Percentiles rank a stretch among this genome's conserved stretches.
Conservation (phyloP, 2,797 vertebrate genomes). For the Bucorvus abyssinicus region DNA sequence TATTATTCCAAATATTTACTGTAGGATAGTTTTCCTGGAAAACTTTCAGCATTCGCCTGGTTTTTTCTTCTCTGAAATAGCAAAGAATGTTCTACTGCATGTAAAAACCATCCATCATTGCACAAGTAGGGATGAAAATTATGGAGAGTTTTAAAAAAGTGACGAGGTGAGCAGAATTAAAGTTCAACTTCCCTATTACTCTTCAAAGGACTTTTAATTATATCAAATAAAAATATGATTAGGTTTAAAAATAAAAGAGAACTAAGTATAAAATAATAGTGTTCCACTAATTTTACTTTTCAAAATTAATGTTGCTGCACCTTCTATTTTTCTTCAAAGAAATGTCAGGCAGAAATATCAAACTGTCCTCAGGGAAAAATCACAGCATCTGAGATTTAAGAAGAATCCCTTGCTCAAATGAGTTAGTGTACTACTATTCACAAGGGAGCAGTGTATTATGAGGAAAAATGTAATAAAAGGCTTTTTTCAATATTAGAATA, state of each 20-base stretch:
- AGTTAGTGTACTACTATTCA: slow-evolving; percentile 57
- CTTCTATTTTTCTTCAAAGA: slow-evolving; percentile 71
- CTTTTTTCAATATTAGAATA: slow-evolving; percentile 55
- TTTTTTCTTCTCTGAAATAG: slow-evolving; percentile 10
- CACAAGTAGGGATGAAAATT: slow-evolving; percentile 42
- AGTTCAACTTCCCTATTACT: slow-evolving; percentile 66
- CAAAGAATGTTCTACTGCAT: not conserved
- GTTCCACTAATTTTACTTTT: slow-evolving; percentile 71
- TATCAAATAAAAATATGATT: slow-evolving; percentile 70
- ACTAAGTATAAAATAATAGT: slow-evolving; percentile 75
- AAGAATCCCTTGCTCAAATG: slow-evolving; percentile 62
- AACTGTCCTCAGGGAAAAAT: slow-evolving; percentile 67
- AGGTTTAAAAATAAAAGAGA: slow-evolving; percentile 68
- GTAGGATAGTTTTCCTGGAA: not conserved
- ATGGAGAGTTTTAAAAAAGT: slow-evolving; percentile 52
- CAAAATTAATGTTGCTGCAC: slow-evolving; percentile 70
- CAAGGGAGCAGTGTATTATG: slow-evolving; percentile 46
- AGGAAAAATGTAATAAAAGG: slow-evolving; percentile 54
- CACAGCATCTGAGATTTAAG: slow-evolving; percentile 67
- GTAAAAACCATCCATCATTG: not conserved
- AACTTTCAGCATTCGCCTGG: not conserved
- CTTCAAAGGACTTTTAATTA: slow-evolving; percentile 71
- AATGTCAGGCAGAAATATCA: slow-evolving; percentile 74
- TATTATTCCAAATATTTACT: not conserved
- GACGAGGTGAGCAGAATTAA: slow-evolving; percentile 59